Conservation (phyloP, 2,888 invertebrate genomes). For the Acronicta leporina region DNA sequence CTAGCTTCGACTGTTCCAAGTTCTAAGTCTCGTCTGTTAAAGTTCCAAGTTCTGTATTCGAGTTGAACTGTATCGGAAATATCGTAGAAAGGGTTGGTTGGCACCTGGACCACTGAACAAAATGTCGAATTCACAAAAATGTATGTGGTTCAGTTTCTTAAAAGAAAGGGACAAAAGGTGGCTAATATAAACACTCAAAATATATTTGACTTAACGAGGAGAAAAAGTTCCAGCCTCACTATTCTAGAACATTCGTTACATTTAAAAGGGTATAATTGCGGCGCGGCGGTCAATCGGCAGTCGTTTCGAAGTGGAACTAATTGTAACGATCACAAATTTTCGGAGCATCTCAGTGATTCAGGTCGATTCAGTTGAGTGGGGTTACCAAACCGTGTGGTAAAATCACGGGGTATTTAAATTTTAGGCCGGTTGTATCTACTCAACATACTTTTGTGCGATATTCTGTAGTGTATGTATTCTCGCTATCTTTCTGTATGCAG, state of each 20-base stretch:
- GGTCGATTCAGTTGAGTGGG: background rate
- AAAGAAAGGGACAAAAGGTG: too few species aligned
- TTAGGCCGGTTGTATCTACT: background rate
- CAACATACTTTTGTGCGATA: background rate
- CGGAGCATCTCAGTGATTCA: conserved; percentile 10
- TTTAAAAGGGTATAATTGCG: conserved; percentile 22
- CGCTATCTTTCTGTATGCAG: too few species aligned
- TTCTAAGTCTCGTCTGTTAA: too few species aligned
- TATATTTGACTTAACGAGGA: background rate
- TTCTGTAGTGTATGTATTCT: too few species aligned
- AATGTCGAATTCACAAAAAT: too few species aligned
- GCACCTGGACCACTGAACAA: too few species aligned
- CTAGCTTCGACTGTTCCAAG: background rate
- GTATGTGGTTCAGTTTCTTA: too few species aligned
- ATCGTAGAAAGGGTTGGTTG: too few species aligned
- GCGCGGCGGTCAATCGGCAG: conserved; percentile 8
- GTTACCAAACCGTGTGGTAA: background rate
- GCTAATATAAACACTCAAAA: too few species aligned
- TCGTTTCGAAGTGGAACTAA: conserved; percentile 34
- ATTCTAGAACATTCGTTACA: conserved; percentile 28
- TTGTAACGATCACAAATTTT: conserved; percentile 35
- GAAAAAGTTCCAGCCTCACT: background rate
- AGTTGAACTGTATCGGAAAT: too few species aligned
- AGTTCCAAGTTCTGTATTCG: too few species aligned
- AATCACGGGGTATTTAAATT: conserved; percentile 1